phyloP scores from a whole-genome alignment of 2,797 vertebrate genomes.

The Squalus acanthias region DNA sequence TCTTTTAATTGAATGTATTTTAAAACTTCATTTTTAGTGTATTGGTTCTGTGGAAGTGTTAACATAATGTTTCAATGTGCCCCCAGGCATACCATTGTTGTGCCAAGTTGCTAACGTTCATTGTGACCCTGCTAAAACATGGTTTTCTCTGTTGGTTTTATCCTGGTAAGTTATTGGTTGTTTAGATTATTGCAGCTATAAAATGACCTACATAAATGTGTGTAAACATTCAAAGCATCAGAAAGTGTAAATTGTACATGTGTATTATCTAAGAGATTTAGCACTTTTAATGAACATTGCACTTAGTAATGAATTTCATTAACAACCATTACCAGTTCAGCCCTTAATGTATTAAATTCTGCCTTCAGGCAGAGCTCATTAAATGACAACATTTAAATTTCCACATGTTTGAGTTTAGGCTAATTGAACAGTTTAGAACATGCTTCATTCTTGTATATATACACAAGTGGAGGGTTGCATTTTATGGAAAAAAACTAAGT shows the following conservation, averaged over 20 bases:
- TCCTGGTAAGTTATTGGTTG: background rate
- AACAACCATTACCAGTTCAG: background rate
- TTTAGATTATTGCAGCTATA: background rate
- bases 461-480: background rate
- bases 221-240: background rate
- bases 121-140: background rate
- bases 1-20: background rate
- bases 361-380: conserved; percentile 9
- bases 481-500: background rate
- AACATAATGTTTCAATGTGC: background rate
- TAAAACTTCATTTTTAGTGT: background rate
- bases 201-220: background rate
- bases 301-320: conserved; percentile 19
- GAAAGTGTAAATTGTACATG: background rate
- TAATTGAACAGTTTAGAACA: background rate
- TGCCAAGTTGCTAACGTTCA: background rate
- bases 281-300: background rate
- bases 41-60: background rate
- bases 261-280: background rate
- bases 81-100: background rate
- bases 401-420: background rate
- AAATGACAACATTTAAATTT: conserved; percentile 26
- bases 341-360: background rate
- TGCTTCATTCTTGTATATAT: background rate
- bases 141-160: background rate